phyloP scores from a whole-genome alignment of 2,113 vertebrate genomes.

The Ailuropoda melanoleuca region DNA sequence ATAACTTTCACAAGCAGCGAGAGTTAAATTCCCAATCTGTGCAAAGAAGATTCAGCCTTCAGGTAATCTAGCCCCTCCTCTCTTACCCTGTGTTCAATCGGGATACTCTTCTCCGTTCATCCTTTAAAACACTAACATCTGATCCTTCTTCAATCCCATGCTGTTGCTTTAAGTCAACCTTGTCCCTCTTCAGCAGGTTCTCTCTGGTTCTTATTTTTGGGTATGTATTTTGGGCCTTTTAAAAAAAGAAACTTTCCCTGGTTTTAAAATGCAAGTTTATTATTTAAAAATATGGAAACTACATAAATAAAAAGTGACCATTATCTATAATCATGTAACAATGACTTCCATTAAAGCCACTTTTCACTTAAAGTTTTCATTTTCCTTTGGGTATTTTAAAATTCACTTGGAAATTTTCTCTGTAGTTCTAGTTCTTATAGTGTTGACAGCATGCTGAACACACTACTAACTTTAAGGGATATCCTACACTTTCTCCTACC shows the following conservation, averaged over 20 bases:
- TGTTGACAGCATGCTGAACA: not conserved
- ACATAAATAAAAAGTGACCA: not conserved
- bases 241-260: not conserved
- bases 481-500: not conserved
- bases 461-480: not conserved
- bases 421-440: not conserved
- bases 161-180: not conserved
- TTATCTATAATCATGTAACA: not conserved
- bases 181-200: not conserved
- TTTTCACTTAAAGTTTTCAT: not conserved
- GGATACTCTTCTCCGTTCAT: not conserved
- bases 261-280: slow-evolving; percentile 4
- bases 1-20: not conserved
- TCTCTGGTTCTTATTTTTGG: not conserved
- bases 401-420: not conserved
- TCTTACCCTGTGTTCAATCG: not conserved
- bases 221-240: not conserved
- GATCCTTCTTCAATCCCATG: not conserved
- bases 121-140: not conserved
- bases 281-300: not conserved
- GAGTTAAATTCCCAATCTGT: not conserved
- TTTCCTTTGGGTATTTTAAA: slow-evolving; percentile 9
- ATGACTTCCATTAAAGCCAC: not conserved
- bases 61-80: not conserved
- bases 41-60: not conserved